Evolutionary conservation across 2,888 invertebrate genomes (phyloP).

Genomic region (Amiota mariae): DNA sequence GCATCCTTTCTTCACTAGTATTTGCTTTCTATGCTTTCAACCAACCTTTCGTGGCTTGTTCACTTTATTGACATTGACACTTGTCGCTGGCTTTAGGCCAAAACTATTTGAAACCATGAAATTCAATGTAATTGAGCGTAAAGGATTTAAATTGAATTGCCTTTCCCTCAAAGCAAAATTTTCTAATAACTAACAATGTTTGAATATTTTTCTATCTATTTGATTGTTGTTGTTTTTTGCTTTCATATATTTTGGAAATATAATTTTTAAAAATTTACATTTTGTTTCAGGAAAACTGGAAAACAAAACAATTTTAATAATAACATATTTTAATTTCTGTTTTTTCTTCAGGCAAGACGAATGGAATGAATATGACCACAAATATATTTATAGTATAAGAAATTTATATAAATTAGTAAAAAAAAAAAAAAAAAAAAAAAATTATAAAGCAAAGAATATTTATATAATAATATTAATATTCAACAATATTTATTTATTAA

Average conservation of each 20-base stretch:
- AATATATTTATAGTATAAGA: no score
- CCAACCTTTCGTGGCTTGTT: no score
- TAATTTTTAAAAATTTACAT: background rate
- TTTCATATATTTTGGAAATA: background rate
- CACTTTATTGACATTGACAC: constrained; percentile 64
- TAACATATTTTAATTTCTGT: background rate
- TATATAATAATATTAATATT: no score
- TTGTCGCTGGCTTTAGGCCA: constrained; percentile 41
- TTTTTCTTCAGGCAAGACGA: constrained; percentile 31
- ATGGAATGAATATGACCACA: constrained; percentile 15
- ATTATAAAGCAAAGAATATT: no score
- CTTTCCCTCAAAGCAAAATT: constrained; percentile 29
- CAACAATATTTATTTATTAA: no score
- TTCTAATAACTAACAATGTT: background rate
- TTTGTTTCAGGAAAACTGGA: background rate
- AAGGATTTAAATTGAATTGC: constrained; percentile 67
- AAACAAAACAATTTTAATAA: background rate
- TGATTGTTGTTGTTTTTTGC: constrained; percentile 20
- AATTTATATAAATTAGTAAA: background rate
- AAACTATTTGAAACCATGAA: constrained; percentile 21
- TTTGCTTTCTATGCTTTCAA: no score
- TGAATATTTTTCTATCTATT: background rate
- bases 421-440: no score
- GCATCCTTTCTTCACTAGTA: no score
- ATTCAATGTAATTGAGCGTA: constrained; percentile 60